Percentiles rank a stretch among this genome's conserved stretches.
phyloP scores from a whole-genome alignment of 2,888 invertebrate species.

The Dynastes hyllus region DNA sequence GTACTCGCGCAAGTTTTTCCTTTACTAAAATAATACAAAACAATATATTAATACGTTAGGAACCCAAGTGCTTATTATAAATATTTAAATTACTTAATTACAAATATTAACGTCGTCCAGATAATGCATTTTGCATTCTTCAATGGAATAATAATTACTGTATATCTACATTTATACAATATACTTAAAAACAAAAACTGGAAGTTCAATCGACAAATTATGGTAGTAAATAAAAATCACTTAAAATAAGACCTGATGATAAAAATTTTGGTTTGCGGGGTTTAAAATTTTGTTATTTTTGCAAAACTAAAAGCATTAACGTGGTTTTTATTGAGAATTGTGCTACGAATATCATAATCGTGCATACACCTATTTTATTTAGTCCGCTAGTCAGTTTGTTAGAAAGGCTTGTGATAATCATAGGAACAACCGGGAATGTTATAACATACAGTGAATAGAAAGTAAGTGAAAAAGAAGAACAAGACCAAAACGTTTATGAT shows the following conservation, averaged over 20 bases:
- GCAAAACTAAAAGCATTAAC: conserved; percentile 20
- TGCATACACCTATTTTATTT: conserved; percentile 2
- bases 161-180: conserved; percentile 69
- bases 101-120: conserved; percentile 62
- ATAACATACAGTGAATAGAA: conserved; percentile 63
- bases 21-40: conserved; percentile 66
- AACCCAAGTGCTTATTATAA: conserved; percentile 70
- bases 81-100: conserved; percentile 65
- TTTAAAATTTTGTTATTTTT: no score
- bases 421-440: conserved; percentile 68
- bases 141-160: conserved; percentile 66
- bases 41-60: conserved; percentile 69
- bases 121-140: conserved; percentile 63
- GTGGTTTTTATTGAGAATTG: conserved; percentile 9
- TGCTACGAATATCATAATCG: conserved; percentile 13
- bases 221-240: conserved; percentile 48
- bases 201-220: conserved; percentile 53
- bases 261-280: no score
- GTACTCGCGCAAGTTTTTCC: conserved; percentile 55
- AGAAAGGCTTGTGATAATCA: conserved; percentile 37
- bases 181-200: conserved; percentile 46
- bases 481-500: conserved; percentile 37
- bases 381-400: conserved; percentile 29
- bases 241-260: conserved; percentile 54
- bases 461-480: conserved; percentile 53